Evolutionary conservation across 2,888 invertebrate species (phyloP).

Genomic region (Lagria hirta): DNA sequence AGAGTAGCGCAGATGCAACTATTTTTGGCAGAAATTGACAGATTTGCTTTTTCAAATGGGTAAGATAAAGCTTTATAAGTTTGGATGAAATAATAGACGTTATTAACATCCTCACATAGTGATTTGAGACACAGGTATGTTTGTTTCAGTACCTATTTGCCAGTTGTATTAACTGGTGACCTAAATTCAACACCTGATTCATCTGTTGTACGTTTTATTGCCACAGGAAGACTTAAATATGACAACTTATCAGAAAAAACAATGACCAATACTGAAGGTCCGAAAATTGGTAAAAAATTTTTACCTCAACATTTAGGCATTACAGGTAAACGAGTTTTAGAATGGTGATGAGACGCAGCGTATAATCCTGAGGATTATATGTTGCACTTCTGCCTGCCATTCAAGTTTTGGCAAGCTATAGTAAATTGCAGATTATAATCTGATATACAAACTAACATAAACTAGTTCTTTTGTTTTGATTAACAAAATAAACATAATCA

Average conservation of each 20-base stretch:
- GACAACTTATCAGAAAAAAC: constrained; percentile 46
- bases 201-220: constrained; percentile 69
- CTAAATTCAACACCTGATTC: constrained; percentile 82
- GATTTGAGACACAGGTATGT: too few relatives aligned
- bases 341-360: neutral
- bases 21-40: constrained; percentile 81
- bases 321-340: constrained; percentile 50
- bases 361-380: too few relatives aligned
- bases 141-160: constrained; percentile 64
- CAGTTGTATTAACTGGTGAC: constrained; percentile 89
- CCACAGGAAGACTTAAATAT: constrained; percentile 61
- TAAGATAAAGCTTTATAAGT: too few relatives aligned
- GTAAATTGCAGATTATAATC: neutral
- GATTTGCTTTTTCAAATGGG: constrained; percentile 68
- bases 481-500: too few relatives aligned
- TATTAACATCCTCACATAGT: too few relatives aligned
- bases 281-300: constrained; percentile 38
- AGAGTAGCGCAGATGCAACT: constrained; percentile 85
- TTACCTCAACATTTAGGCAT: constrained; percentile 52
- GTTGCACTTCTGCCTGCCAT: too few relatives aligned
- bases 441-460: too few relatives aligned
- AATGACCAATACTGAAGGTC: constrained; percentile 12
- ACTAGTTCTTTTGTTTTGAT: too few relatives aligned
- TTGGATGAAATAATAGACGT: too few relatives aligned
- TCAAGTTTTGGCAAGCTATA: neutral